Base-by-base conservation (phyloP, 2,113 vertebrate genomes). In the Geococcyx californianus region DNA sequence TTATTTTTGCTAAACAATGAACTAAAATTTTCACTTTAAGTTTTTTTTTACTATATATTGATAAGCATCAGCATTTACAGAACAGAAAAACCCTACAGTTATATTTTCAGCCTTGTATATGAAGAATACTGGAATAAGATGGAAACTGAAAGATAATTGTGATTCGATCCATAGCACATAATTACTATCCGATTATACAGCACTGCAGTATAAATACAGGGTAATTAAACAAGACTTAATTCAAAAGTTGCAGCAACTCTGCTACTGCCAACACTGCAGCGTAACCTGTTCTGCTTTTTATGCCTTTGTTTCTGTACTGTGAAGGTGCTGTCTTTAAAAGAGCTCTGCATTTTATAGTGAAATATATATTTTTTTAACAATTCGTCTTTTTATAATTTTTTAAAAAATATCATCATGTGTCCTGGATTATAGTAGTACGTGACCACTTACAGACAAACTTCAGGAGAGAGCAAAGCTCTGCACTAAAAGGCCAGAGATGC, bases 201-300 rank as follows among this genome's bases (percentile, higher is more conserved):
- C 17, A 26, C 42, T 89, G 85, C 69, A 67, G 45, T 33, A 40
- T 47, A 78, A 92, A 52, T 20, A 60, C 36, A 44, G 31, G 13
- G 40, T 86, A 90, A 92, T 70, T 47, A 93, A 79, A 84, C 64
- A 55, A 77, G 51, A 66, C 13, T 84, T 89, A 88, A 88, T 74
- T 94, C 59, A 80, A 20, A 84, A 8, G 8, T 42, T 49, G 36
- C 52, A 84, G 24, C 44, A 80, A 52, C 17, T 75, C 34, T 68
- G 42, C 24, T 15, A 40, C 38, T 76, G 31, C 10, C 60, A 84
- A 68, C 33, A 56, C 12, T 19, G 29, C n/a, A 55, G 36, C 2
- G 3, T 21, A 84, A 42, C 33, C 64, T 5, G 4, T 8, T 26
- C 51, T 74, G 17, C 2, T 23, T 20, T 74, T 73, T 75, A 21